Evolutionary conservation across 2,797 vertebrate species (phyloP).

Genomic region (Sebastes taczanowskii): DNA sequence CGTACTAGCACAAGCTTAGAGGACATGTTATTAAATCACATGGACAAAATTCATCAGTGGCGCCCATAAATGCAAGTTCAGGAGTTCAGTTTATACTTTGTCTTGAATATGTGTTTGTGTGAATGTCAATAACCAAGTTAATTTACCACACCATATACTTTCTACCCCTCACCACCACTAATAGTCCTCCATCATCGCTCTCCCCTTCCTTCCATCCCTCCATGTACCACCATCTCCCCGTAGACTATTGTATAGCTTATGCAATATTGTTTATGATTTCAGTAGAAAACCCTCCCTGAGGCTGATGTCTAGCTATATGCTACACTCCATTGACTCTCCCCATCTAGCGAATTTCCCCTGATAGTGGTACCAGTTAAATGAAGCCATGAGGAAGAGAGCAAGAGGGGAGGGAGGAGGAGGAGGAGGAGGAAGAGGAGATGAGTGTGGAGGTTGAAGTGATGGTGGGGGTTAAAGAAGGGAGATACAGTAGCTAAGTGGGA

Average conservation of each 20-base stretch:
- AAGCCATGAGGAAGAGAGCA: constrained; percentile 75
- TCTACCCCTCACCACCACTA: constrained; percentile 43
- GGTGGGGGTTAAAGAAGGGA: constrained; percentile 59
- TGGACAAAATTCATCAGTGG: neutral
- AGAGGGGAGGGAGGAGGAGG: constrained; percentile 30
- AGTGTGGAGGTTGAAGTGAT: constrained; percentile 43
- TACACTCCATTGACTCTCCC: constrained; percentile 83
- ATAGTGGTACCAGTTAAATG: constrained; percentile 82
- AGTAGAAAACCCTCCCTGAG: constrained; percentile 76
- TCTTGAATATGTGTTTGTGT: constrained; percentile 33
- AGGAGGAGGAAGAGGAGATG: neutral
- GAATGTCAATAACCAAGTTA: constrained; percentile 60
- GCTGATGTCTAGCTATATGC: constrained; percentile 76
- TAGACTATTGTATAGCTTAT: constrained; percentile 77
- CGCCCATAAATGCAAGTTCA: constrained; percentile 9
- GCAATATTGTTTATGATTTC: constrained; percentile 83
- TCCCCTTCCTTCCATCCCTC: constrained; percentile 26
- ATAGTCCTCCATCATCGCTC: constrained; percentile 64
- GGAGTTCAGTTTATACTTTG: neutral
- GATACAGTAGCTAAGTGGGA: constrained; percentile 51
- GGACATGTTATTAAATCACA: constrained; percentile 1
- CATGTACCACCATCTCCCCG: constrained; percentile 44
- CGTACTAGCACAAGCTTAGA: neutral
- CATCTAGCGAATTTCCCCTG: constrained; percentile 84
- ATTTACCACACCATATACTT: constrained; percentile 73